Base-by-base conservation (phyloP, 2,113 vertebrate species). In the Pseudorectes ferrugineus region DNA sequence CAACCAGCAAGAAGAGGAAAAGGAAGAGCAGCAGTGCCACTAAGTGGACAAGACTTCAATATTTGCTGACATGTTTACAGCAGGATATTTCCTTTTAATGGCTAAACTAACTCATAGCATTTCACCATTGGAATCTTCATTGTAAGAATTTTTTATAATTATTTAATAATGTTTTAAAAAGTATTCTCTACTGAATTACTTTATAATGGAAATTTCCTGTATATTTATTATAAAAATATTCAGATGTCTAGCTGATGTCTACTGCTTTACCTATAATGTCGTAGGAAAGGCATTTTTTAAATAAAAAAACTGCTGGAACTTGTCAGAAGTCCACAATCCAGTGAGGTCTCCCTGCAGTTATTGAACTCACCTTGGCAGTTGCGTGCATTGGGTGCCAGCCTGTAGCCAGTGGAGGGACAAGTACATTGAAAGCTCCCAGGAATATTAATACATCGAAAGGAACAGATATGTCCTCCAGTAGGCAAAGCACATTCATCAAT, bases 401-500 rank as follows among this genome's bases (percentile, higher is more conserved):
- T 98, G 95, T 99, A 99, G 33, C 99, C 99, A 0, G 43, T 94
- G 5, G 96, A 45, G 2, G 99, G 99, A 65, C 99, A 99, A 91
- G 98, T 98, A 91, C 99, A 99, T 46, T 99, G 98, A 97, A 99
- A 99, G 94, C 99, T 99, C 16, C 99, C 99, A 0, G 98, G 98
- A 18, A 98, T 82, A 87, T 99, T 99, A 97, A 99, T 93, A 77
- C 99, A 99, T 38, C 98, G 98, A 89, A 98, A 99, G 25, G 98
- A 98, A 84, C 99, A 99, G 95, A 99, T 99, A 83, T 99, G 99
- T 38, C 99, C 99, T 68, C 99, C 99, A 1, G 99, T 99, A 70
- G 99, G 99, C 82, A 99, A 97, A 43, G 99, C 99, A 25, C 99
- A 99, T 93, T 99, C 99, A 48, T 99, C 99, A 11, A 99, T 99